Evolutionary conservation across 2,797 vertebrate genomes (phyloP).

Genomic region (Okamejei kenojei): DNA sequence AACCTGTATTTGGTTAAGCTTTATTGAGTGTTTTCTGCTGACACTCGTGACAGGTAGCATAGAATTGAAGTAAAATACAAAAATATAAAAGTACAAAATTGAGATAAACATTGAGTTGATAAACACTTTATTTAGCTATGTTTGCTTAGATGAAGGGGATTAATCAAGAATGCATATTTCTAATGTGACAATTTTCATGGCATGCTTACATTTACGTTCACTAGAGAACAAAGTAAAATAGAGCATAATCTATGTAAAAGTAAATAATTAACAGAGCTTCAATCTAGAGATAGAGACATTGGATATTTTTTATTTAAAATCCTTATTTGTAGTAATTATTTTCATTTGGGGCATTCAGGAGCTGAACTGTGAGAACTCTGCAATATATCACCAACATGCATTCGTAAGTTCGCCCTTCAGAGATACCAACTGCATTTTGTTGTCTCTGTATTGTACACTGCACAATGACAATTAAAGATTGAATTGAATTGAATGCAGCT

Average conservation of each 20-base stretch:
- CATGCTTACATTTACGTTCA: not conserved
- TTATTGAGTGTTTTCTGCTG: not conserved
- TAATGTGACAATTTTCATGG: not conserved
- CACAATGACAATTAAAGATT: no score
- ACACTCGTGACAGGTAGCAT: not conserved
- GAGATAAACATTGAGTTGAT: not conserved
- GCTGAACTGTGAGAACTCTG: not conserved
- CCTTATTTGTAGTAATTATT: no score
- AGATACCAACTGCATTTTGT: no score
- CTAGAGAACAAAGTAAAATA: conserved; percentile 1
- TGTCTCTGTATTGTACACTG: no score
- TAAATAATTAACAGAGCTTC: not conserved
- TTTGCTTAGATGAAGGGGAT: not conserved
- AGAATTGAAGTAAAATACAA: not conserved
- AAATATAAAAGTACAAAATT: not conserved
- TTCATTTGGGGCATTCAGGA: not conserved
- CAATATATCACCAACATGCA: not conserved
- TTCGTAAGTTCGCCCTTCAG: no score
- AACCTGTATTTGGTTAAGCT: not conserved
- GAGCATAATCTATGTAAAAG: not conserved
- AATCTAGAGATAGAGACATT: not conserved
- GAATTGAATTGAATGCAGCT: no score
- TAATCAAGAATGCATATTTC: not conserved
- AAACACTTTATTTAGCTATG: not conserved
- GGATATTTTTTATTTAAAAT: not conserved